Conservation (phyloP, 2,888 invertebrate species). For the Macropis europaea region DNA sequence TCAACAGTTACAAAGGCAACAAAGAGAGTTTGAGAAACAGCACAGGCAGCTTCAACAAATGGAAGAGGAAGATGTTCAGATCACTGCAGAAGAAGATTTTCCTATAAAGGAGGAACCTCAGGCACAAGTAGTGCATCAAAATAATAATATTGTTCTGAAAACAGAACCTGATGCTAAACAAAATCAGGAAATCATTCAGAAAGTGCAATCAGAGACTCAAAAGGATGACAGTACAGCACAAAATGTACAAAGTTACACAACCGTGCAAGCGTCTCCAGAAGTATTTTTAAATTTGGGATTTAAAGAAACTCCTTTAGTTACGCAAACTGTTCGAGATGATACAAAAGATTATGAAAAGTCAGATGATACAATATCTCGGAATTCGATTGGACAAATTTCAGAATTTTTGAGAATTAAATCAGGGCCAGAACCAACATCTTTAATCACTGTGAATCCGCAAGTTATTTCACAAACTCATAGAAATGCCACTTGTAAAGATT, state of each 20-base stretch:
- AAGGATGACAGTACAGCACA: conserved; percentile 69
- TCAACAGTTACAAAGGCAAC: conserved; percentile 66
- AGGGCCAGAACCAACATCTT: conserved; percentile 69
- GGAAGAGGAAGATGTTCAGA: conserved; percentile 72
- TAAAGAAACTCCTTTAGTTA: conserved; percentile 68
- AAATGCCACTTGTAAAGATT: conserved; percentile 73
- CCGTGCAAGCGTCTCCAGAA: conserved; percentile 75
- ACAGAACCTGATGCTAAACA: conserved; percentile 66
- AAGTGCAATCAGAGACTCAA: conserved; percentile 69
- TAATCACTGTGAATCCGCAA: conserved; percentile 76
- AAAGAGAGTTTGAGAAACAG: conserved; percentile 66
- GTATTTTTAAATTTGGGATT: conserved; percentile 76
- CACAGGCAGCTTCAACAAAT: conserved; percentile 74
- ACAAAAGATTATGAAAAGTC: conserved; percentile 72
- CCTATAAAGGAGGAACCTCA: conserved; percentile 62
- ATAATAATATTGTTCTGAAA: conserved; percentile 73
- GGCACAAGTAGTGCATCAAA: conserved; percentile 69
- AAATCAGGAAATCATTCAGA: conserved; percentile 71
- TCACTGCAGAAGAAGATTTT: conserved; percentile 64
- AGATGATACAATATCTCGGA: conserved; percentile 74
- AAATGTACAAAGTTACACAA: conserved; percentile 72
- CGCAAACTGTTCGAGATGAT: conserved; percentile 72
- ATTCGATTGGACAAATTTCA: conserved; percentile 76
- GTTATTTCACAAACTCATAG: conserved; percentile 71
- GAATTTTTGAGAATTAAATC: conserved; percentile 76